Evolutionary conservation across 1,140 invertebrate genomes (phyloP).

Genomic region (Cherax destructor): DNA sequence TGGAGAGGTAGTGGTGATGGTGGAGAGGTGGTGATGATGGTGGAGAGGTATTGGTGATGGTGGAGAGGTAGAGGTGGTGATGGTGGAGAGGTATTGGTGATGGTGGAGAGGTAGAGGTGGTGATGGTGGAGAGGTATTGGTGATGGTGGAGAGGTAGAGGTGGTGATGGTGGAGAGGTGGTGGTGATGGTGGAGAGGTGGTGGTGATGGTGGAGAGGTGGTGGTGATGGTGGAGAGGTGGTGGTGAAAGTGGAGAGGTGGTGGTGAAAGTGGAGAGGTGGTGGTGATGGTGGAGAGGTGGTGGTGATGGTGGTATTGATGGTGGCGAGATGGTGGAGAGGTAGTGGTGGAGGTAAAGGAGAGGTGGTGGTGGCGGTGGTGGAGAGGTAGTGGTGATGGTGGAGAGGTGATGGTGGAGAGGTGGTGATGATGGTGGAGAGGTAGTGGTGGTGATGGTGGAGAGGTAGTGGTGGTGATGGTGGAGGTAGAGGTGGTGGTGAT

Average conservation of each 20-base stretch:
- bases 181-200: not conserved
- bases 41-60: not conserved
- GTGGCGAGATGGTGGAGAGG: not conserved
- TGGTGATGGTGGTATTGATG: not conserved
- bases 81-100: not conserved
- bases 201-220: not conserved
- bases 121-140: not conserved
- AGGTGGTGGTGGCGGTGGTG: too few relatives aligned
- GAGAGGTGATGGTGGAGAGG: too few relatives aligned
- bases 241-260: not conserved
- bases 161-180: not conserved
- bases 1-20: not conserved
- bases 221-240: too few relatives aligned
- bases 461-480: too few relatives aligned
- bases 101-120: not conserved
- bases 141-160: not conserved
- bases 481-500: too few relatives aligned
- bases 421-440: too few relatives aligned
- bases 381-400: too few relatives aligned
- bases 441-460: too few relatives aligned
- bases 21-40: not conserved
- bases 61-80: too few relatives aligned
- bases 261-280: not conserved
- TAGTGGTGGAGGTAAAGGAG: too few relatives aligned
- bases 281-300: not conserved